phyloP scores from a whole-genome alignment of 2,113 vertebrate genomes.

The Cisticola juncidis region DNA sequence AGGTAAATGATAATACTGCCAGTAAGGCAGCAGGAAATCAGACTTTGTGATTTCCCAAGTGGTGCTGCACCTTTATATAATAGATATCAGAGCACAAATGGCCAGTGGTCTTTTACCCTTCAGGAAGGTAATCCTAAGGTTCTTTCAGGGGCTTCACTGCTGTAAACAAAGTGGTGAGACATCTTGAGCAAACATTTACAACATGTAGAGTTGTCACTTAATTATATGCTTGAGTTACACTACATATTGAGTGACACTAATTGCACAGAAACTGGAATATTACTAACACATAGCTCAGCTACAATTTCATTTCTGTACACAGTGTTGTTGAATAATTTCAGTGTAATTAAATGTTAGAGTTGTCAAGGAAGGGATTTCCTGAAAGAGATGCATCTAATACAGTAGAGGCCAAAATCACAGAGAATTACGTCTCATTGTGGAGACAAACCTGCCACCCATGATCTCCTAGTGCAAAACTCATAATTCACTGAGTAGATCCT shows the following conservation, averaged over 20 bases:
- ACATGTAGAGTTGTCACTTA: background rate
- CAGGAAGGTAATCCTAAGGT: background rate
- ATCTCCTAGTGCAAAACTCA: background rate
- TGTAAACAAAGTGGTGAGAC: background rate
- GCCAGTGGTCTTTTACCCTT: background rate
- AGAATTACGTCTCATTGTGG: background rate
- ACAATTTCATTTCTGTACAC: background rate
- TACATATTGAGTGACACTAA: background rate
- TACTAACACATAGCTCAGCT: background rate
- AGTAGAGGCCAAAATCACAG: background rate
- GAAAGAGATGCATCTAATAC: background rate
- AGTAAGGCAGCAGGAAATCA: background rate
- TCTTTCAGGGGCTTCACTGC: background rate
- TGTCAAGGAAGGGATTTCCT: background rate
- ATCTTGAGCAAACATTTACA: background rate
- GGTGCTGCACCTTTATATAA: background rate
- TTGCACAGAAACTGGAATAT: background rate
- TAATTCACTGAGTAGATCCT: background rate
- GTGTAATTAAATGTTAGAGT: background rate
- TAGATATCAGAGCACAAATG: background rate
- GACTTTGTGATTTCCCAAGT: background rate
- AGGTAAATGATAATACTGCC: background rate
- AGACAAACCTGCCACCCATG: background rate
- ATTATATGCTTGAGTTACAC: conserved; percentile 2
- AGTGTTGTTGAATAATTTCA: background rate